Conservation (phyloP, 2,888 invertebrate species). For the Eustalomyia histrio region DNA sequence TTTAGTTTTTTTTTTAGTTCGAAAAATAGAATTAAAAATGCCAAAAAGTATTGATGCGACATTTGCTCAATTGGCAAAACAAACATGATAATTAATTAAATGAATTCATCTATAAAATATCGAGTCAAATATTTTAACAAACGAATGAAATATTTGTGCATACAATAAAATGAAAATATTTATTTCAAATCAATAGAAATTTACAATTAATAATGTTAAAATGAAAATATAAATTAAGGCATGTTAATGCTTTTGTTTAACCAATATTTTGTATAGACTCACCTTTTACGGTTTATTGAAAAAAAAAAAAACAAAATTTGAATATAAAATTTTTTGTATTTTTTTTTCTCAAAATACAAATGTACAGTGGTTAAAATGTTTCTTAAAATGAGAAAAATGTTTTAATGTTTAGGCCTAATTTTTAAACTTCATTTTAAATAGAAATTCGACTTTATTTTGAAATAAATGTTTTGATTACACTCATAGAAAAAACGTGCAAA, state of each 20-base stretch:
- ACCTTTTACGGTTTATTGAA: not conserved
- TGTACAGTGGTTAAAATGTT: too few relatives aligned
- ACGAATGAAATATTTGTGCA: conserved; percentile 19
- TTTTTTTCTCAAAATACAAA: too few relatives aligned
- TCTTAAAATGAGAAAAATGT: too few relatives aligned
- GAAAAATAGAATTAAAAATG: conserved; percentile 33
- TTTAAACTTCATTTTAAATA: too few relatives aligned
- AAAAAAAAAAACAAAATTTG: not conserved
- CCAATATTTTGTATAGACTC: not conserved
- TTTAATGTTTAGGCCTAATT: too few relatives aligned
- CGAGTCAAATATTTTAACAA: conserved; percentile 15
- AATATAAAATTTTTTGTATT: too few relatives aligned
- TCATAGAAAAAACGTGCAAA: too few relatives aligned
- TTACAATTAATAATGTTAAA: conserved; percentile 41
- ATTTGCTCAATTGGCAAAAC: conserved; percentile 68
- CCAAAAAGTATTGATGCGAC: conserved; percentile 62
- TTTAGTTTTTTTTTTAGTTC: conserved; percentile 10
- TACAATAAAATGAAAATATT: conserved; percentile 26
- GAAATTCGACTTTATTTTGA: too few relatives aligned
- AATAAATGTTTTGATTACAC: too few relatives aligned
- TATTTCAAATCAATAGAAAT: conserved; percentile 31
- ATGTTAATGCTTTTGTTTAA: conserved; percentile 13
- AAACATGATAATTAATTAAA: conserved; percentile 70
- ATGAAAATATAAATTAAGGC: conserved; percentile 26
- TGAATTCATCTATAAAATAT: conserved; percentile 69